Evolutionary conservation across 2,797 vertebrate genomes (phyloP), one percentile per base, ranked within the genome.

Genomic region (Gambelia wislizenii): DNA sequence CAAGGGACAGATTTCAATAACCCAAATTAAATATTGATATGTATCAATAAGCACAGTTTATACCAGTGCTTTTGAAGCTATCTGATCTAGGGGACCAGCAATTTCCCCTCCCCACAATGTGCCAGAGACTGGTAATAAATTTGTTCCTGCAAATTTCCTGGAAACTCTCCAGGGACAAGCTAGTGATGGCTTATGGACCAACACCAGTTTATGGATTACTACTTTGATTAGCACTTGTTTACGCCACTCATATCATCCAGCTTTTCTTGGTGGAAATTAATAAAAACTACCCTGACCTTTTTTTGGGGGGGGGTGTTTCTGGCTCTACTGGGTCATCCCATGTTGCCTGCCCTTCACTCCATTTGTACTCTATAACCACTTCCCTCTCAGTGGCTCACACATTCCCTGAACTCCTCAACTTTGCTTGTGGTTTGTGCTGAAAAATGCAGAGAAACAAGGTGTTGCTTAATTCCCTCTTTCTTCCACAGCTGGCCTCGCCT

Each of bases 401-500:
- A 33, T 67, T 33, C 54, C 47, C 61, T 83, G 47, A 8, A 27
- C 42, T 56, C 59, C 16, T 74, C 67, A 22, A 64, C 36, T 42
- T 67, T 86, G 47, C 84, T 82, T n/a, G 59, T 64, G n/a, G 70
- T 76, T 54, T 84, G 22, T 70, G 20, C 70, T 89, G 14, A 36
- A 49, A 79, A 56, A 30, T 36, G n/a, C 25, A 30, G 59, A 64
- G 44, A 22, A 67, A 25, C 67, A 75, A 33, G 56, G 8, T 86
- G 59, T 52, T 49, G 39, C 36, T 44, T 54, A 76, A 75, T 81
- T 81, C 81, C 59, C 89, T 52, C 90, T 36, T 79, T 12, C 49
- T 56, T 81, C 79, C 77, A 78, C 92, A 98, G 98, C 92, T 98
- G 59, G 97, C 98, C 2, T 98, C 98, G 7, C 98, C 98, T 0